phyloP scores from a whole-genome alignment of 2,113 vertebrate genomes.

The Lota lota region DNA sequence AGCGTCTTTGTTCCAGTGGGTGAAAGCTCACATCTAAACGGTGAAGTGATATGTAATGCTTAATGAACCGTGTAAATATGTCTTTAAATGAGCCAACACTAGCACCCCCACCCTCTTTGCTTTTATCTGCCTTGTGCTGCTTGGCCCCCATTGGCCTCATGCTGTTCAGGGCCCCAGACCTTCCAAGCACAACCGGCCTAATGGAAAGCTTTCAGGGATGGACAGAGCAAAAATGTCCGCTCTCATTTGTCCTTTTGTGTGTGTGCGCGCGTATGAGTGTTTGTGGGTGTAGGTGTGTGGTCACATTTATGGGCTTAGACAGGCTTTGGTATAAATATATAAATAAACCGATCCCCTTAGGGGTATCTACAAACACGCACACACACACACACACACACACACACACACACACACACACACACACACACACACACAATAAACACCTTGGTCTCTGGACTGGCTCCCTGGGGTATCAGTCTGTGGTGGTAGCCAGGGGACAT shows the following conservation, averaged over 20 bases:
- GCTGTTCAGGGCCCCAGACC: conserved; percentile 78
- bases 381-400: conserved; percentile 14
- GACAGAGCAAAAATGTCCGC: conserved; percentile 75
- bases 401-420: not conserved
- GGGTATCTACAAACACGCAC: conserved; percentile 10
- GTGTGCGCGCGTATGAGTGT: conserved; percentile 13
- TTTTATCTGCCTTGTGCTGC: conserved; percentile 23
- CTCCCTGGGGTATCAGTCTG: conserved; percentile 71
- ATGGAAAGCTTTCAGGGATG: conserved; percentile 96
- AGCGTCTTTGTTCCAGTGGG: conserved; percentile 38
- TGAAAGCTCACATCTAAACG: conserved; percentile 58
- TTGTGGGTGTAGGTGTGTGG: conserved; percentile 55
- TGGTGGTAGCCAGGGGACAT: conserved; percentile 65
- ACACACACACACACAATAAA: conserved; percentile 11
- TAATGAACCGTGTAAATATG: conserved; percentile 76
- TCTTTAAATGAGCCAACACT: conserved; percentile 67
- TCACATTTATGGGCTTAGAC: conserved; percentile 40
- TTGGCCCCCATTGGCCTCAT: conserved; percentile 45
- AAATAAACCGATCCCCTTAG: not conserved
- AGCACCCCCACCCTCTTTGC: conserved; percentile 26
- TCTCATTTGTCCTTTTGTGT: conserved; percentile 83
- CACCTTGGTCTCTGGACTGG: conserved; percentile 39
- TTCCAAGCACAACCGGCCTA: conserved; percentile 75
- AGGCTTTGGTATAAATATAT: conserved; percentile 19
- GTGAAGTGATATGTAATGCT: conserved; percentile 74